Evolutionary conservation across 2,797 vertebrate species (phyloP).

Genomic region (Podarcis siculus): DNA sequence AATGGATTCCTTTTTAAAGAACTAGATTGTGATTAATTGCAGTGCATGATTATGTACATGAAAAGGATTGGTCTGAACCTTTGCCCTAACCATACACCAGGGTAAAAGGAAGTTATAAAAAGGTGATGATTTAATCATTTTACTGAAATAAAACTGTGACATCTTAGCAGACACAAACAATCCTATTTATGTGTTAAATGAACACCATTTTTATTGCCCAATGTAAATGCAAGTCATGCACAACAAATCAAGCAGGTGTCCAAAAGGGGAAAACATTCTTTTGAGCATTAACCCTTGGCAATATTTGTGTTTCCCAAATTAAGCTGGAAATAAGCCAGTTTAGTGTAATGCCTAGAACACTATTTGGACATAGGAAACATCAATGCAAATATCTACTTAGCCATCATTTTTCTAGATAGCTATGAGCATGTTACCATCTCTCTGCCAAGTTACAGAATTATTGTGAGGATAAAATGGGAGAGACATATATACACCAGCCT

Average conservation of each 20-base stretch:
- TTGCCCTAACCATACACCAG: slow-evolving; percentile 61
- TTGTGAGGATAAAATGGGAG: background rate
- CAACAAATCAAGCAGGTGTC: slow-evolving; percentile 39
- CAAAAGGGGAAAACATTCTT: slow-evolving; percentile 28
- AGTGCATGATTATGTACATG: slow-evolving; percentile 60
- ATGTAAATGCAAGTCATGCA: slow-evolving; percentile 11
- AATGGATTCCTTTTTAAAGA: slow-evolving; percentile 71
- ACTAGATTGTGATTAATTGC: slow-evolving; percentile 71
- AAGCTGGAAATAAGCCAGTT: background rate
- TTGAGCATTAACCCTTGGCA: slow-evolving; percentile 30
- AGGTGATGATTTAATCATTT: slow-evolving; percentile 68
- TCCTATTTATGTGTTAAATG: slow-evolving; percentile 48
- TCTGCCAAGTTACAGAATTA: background rate
- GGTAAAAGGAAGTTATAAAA: slow-evolving; percentile 70
- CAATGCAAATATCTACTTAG: background rate
- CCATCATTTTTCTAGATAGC: background rate
- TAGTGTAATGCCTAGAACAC: background rate
- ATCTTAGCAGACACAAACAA: slow-evolving; percentile 68
- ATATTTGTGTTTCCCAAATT: background rate
- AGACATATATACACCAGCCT: background rate
- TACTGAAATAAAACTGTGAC: slow-evolving; percentile 70
- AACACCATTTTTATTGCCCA: slow-evolving; percentile 25
- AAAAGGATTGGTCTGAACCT: slow-evolving; percentile 71
- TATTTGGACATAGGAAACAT: background rate
- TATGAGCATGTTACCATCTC: background rate